Evolutionary conservation across 2,113 vertebrate genomes (phyloP).

Genomic region (Noctilio leporinus): DNA sequence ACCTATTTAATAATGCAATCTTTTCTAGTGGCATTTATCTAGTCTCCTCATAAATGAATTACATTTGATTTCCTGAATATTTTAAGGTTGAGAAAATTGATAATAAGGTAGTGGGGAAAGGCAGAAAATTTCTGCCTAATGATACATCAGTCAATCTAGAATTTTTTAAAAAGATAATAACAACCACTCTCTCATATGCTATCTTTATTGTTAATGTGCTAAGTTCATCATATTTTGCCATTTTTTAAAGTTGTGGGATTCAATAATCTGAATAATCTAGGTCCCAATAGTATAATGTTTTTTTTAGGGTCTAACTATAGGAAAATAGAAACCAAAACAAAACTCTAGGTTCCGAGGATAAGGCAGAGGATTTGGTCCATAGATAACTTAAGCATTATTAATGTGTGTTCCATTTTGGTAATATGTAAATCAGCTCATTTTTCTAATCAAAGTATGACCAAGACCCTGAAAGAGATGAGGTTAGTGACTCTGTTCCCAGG

Average conservation of each 20-base stretch:
- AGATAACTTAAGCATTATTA: slow-evolving; percentile 9
- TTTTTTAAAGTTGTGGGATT: neutral
- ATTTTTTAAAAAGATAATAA: neutral
- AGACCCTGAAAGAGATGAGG: slow-evolving; percentile 27
- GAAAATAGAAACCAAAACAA: neutral
- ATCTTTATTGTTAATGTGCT: neutral
- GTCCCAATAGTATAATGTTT: neutral
- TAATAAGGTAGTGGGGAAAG: neutral
- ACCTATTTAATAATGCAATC: neutral
- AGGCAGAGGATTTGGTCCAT: neutral
- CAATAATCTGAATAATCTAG: neutral
- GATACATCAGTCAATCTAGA: too few relatives aligned
- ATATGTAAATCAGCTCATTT: slow-evolving; percentile 29
- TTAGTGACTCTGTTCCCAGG: slow-evolving; percentile 32
- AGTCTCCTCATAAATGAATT: neutral
- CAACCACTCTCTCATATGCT: neutral
- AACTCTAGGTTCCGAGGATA: neutral
- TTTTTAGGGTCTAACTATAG: neutral
- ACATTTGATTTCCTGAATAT: neutral
- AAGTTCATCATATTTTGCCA: neutral
- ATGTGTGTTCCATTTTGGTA: neutral
- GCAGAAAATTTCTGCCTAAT: neutral
- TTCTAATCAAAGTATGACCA: slow-evolving; percentile 42
- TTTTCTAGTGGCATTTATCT: neutral
- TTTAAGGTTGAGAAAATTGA: neutral